Evolutionary conservation across 2,113 vertebrate genomes (phyloP).

Genomic region (Spizaetus ornatus): DNA sequence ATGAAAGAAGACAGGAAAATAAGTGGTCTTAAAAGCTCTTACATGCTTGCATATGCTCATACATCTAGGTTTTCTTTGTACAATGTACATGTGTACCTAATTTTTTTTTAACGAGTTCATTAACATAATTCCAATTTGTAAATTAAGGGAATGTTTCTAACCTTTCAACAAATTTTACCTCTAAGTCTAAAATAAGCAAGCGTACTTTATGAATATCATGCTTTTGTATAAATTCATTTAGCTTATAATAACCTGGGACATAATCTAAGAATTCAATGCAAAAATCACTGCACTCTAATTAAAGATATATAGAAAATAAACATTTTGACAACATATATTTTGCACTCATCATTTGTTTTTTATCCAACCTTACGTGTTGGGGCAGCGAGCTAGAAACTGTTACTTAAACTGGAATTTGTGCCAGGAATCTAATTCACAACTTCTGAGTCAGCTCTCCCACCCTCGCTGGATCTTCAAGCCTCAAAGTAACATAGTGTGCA

Average conservation of each 20-base stretch:
- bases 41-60: background rate
- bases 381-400: conserved; percentile 74
- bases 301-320: conserved; percentile 56
- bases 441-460: conserved; percentile 72
- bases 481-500: conserved; percentile 51
- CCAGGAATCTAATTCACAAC: conserved; percentile 76
- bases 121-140: background rate
- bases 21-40: background rate
- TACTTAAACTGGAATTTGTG: conserved; percentile 62
- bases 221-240: background rate
- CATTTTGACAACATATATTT: conserved; percentile 68
- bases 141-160: background rate
- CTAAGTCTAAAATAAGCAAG: background rate
- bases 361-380: conserved; percentile 67
- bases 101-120: background rate
- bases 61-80: background rate
- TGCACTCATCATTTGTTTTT: conserved; percentile 71
- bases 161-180: background rate
- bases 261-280: background rate
- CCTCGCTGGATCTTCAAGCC: conserved; percentile 41
- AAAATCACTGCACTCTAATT: conserved; percentile 38
- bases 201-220: background rate
- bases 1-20: background rate
- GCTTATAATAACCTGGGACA: background rate
- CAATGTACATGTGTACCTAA: background rate